These are phyloP conservation scores for Vanessa tameamea DNA, from an alignment of 1,140 invertebrate genomes.

Conservation along the genomic window DNA sequence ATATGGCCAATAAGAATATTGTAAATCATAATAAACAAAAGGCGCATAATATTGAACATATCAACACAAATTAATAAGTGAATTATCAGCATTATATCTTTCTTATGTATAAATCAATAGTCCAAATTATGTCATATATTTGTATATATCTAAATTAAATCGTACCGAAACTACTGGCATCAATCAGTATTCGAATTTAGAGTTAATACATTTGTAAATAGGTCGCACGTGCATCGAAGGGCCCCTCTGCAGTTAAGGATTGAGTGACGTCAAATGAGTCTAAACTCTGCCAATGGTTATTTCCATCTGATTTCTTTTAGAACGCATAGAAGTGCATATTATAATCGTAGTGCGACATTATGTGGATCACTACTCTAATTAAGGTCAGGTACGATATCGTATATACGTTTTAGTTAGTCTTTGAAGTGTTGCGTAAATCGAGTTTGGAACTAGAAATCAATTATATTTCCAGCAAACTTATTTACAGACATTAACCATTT, in stretches of 20 bases:
- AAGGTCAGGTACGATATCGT: conserved; percentile 15
- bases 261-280: conserved; percentile 63
- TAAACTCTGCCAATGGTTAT: conserved; percentile 55
- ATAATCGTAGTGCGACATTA: conserved; percentile 14
- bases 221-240: conserved; percentile 62
- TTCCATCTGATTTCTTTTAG: conserved; percentile 17
- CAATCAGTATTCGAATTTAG: conserved; percentile 46
- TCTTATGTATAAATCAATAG: too few species aligned
- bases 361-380: conserved; percentile 11
- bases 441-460: not conserved
- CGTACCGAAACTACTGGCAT: conserved; percentile 39
- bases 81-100: too few species aligned
- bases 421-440: not conserved
- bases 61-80: too few species aligned
- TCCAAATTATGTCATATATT: not conserved
- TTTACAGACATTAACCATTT: not conserved
- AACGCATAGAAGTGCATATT: conserved; percentile 12
- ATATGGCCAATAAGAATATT: too few species aligned
- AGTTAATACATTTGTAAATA: conserved; percentile 50
- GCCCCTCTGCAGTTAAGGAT: conserved; percentile 51
- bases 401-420: not conserved
- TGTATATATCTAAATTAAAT: not conserved
- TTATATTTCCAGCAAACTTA: not conserved
- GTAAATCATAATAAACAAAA: too few species aligned
- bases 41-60: too few species aligned